These are phyloP conservation scores for Emys orbicularis DNA, from an alignment of 2,797 vertebrate species.

Conservation along the genomic window DNA sequence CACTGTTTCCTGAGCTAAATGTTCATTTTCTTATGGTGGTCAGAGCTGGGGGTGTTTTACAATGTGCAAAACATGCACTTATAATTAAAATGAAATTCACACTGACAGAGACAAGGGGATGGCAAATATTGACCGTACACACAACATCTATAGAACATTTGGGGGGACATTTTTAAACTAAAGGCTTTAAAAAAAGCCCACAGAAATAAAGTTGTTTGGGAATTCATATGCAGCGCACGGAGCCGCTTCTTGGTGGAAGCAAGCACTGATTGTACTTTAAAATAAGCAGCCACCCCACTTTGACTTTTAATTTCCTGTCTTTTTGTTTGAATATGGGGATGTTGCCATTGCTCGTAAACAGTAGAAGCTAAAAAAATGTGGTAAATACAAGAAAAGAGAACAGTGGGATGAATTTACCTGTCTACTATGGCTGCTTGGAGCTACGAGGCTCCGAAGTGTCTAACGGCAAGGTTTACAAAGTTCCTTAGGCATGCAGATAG, in stretches of 20 bases:
- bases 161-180: conserved; percentile 56
- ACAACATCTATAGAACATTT: conserved; percentile 64
- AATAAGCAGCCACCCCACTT: background rate
- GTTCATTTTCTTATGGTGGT: conserved; percentile 77
- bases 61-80: conserved; percentile 71
- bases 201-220: conserved; percentile 26
- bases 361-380: background rate
- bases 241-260: conserved; percentile 19
- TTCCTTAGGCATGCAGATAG: background rate
- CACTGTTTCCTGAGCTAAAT: conserved; percentile 83
- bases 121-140: conserved; percentile 39
- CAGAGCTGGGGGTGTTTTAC: conserved; percentile 64
- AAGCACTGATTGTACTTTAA: background rate
- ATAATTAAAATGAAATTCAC: conserved; percentile 77
- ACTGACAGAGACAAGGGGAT: conserved; percentile 73
- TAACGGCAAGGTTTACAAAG: background rate
- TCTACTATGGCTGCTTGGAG: background rate
- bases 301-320: background rate
- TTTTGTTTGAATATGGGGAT: background rate
- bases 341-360: background rate
- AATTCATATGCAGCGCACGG: conserved; percentile 10
- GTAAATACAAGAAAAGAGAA: background rate
- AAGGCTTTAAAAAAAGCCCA: conserved; percentile 32
- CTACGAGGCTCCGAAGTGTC: background rate
- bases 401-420: background rate